Evolutionary conservation across 2,113 vertebrate species (phyloP).

Genomic region (Elgaria multicarinata): DNA sequence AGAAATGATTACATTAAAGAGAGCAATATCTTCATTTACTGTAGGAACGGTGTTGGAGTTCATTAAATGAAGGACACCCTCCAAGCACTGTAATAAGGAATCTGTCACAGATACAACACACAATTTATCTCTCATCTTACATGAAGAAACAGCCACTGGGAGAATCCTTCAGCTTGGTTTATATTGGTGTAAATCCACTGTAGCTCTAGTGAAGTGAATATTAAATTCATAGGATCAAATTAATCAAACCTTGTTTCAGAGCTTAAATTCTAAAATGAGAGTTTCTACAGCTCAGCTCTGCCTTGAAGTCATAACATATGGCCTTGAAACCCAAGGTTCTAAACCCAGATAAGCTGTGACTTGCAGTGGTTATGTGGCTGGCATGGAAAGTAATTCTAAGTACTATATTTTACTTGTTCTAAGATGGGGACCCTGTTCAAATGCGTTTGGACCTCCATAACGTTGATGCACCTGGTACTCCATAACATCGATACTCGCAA

Average conservation of each 20-base stretch:
- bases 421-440: too few species aligned
- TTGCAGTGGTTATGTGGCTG: too few species aligned
- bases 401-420: too few species aligned
- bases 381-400: too few species aligned
- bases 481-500: too few species aligned
- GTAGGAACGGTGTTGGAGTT: neutral
- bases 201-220: conserved; percentile 2
- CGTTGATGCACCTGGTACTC: too few species aligned
- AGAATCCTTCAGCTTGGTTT: neutral
- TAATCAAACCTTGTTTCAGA: neutral
- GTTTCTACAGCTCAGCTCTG: neutral
- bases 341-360: too few species aligned
- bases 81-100: neutral
- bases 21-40: neutral
- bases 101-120: neutral
- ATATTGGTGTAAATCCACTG: neutral
- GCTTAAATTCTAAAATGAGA: neutral
- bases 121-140: neutral
- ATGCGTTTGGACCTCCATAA: too few species aligned
- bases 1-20: neutral
- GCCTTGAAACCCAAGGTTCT: neutral
- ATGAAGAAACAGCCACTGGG: neutral
- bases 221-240: neutral
- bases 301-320: neutral
- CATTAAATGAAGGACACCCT: neutral